phyloP scores from a whole-genome alignment of 2,888 invertebrate species.

The Lepidochitona cinerea region DNA sequence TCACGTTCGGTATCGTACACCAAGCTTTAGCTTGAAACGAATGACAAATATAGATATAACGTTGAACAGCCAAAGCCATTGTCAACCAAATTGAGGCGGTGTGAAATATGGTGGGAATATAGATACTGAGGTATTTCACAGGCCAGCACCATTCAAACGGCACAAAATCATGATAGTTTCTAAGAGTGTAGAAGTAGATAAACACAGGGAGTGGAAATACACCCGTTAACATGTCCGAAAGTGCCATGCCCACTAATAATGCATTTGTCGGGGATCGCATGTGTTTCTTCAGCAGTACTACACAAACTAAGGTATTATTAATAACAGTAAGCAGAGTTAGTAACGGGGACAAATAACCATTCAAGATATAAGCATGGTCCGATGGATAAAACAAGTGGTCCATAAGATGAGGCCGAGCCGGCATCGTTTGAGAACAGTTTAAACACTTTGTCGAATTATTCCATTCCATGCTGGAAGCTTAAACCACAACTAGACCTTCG shows the following conservation, averaged over 20 bases:
- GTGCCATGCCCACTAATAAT: conserved; percentile 95
- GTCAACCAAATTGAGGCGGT: conserved; percentile 96
- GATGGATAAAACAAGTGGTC: conserved; percentile 21
- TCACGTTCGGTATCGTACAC: conserved; percentile 77
- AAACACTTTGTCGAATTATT: too few relatives aligned
- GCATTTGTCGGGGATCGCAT: conserved; percentile 94
- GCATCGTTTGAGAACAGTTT: neutral
- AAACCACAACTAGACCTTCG: too few relatives aligned
- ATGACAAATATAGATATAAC: conserved; percentile 96
- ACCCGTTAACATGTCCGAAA: conserved; percentile 92
- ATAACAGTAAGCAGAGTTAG: conserved; percentile 89
- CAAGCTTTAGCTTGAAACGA: conserved; percentile 88
- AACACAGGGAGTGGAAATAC: conserved; percentile 75
- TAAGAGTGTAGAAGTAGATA: conserved; percentile 92
- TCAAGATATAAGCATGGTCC: conserved; percentile 73
- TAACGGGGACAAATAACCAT: conserved; percentile 86
- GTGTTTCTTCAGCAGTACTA: conserved; percentile 89
- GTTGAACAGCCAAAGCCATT: conserved; percentile 88
- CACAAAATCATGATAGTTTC: conserved; percentile 87
- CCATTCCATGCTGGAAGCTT: too few relatives aligned
- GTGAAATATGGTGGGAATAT: conserved; percentile 78
- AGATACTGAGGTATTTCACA: conserved; percentile 72
- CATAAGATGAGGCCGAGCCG: neutral
- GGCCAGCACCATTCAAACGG: conserved; percentile 83
- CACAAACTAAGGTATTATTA: conserved; percentile 90